phyloP scores from a whole-genome alignment of 2,113 vertebrate species.

The Morone chrysops region DNA sequence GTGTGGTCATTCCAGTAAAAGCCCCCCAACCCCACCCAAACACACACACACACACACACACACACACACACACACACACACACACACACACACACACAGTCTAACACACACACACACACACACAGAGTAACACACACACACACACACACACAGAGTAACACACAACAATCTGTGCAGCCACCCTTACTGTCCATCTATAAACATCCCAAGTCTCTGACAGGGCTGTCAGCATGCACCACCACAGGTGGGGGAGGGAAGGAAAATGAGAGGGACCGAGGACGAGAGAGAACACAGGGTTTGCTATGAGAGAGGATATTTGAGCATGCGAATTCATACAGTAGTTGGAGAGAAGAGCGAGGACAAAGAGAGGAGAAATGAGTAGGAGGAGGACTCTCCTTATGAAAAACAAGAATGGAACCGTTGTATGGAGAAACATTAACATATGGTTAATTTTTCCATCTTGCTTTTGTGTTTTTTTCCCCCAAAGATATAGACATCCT shows the following conservation, averaged over 20 bases:
- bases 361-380: constrained; percentile 40
- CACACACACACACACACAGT: constrained; percentile 11
- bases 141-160: constrained; percentile 28
- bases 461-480: constrained; percentile 10
- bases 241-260: constrained; percentile 64
- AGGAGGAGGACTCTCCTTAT: constrained; percentile 30
- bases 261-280: constrained; percentile 33
- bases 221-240: constrained; percentile 49
- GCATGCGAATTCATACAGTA: constrained; percentile 32
- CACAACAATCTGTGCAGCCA: constrained; percentile 45
- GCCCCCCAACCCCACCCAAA: not conserved
- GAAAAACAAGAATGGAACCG: not conserved
- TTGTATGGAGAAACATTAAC: constrained; percentile 44
- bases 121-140: not conserved
- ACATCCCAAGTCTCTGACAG: constrained; percentile 63
- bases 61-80: constrained; percentile 1
- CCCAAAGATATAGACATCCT: not conserved
- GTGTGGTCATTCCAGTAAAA: constrained; percentile 51
- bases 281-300: constrained; percentile 30
- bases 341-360: constrained; percentile 15
- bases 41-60: not conserved
- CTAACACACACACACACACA: not conserved
- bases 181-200: constrained; percentile 58
- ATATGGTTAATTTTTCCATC: constrained; percentile 28
- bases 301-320: constrained; percentile 35